These are phyloP conservation scores for Caenorhabditis remanei DNA, from an alignment of 1,140 invertebrate genomes.

Conservation along the genomic window DNA sequence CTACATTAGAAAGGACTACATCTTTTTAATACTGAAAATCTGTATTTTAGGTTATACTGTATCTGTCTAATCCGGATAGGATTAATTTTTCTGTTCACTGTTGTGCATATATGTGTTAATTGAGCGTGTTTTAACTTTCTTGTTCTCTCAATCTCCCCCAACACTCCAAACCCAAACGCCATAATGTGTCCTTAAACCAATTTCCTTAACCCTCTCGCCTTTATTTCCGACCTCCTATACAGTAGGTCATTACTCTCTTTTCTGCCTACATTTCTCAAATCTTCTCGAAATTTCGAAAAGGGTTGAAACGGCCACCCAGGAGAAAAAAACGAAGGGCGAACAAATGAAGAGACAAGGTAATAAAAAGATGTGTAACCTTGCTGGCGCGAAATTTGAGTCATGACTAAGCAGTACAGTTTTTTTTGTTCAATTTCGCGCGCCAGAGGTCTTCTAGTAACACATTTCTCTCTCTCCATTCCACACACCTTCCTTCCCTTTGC, in stretches of 20 bases:
- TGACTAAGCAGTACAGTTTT: background rate
- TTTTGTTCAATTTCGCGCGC: constrained; percentile 11
- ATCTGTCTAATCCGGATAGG: too few relatives aligned
- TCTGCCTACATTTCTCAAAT: background rate
- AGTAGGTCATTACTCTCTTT: constrained; percentile 32
- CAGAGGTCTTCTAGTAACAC: too few relatives aligned
- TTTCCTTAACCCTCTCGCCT: background rate
- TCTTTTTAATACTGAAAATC: too few relatives aligned
- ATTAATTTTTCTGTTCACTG: too few relatives aligned
- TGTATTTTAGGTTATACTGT: too few relatives aligned
- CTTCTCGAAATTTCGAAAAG: background rate
- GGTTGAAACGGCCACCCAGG: too few relatives aligned
- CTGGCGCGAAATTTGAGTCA: background rate
- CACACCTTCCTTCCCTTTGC: background rate
- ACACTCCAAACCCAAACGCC: too few relatives aligned
- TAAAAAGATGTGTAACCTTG: background rate
- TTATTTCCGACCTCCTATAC: background rate
- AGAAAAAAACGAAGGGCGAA: background rate
- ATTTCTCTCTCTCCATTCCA: background rate
- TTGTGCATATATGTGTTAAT: too few relatives aligned
- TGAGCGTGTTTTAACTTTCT: too few relatives aligned
- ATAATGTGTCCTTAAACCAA: too few relatives aligned
- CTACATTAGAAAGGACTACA: too few relatives aligned
- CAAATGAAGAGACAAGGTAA: background rate
- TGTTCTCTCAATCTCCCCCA: too few relatives aligned